A percentile compares a stretch with the other conserved stretches of the same genome.
Conservation (phyloP, 2,888 invertebrate genomes). For the Margaritifera margaritifera region DNA sequence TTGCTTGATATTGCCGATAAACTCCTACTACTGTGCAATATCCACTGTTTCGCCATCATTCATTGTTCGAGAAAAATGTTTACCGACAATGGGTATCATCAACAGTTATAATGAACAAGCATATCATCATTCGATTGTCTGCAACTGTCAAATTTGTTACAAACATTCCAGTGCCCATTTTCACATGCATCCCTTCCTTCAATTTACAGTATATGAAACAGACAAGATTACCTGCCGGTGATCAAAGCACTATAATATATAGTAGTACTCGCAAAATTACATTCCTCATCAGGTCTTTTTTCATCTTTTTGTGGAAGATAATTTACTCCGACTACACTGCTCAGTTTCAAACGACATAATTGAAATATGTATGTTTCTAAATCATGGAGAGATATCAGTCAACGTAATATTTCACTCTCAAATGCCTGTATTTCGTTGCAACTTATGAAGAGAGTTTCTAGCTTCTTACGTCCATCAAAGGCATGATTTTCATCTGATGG, state of each 20-base stretch:
- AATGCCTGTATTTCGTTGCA: constrained; percentile 20
- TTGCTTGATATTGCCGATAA: constrained; percentile 75
- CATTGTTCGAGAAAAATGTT: constrained; percentile 37
- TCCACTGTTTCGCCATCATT: constrained; percentile 37
- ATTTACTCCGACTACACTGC: constrained; percentile 9
- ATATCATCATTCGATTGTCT: constrained; percentile 19
- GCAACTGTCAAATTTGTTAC: constrained; percentile 27
- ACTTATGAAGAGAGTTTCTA: constrained; percentile 16
- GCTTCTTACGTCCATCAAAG: background rate
- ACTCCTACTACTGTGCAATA: constrained; percentile 42
- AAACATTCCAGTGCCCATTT: constrained; percentile 27
- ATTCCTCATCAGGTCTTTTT: constrained; percentile 39
- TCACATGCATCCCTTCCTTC: constrained; percentile 6
- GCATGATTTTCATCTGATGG: background rate
- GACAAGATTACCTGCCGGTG: constrained; percentile 30
- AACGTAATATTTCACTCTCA: constrained; percentile 20
- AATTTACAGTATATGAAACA: constrained; percentile 21
- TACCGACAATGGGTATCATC: constrained; percentile 41
- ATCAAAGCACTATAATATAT: constrained; percentile 31
- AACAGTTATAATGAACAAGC: constrained; percentile 27
- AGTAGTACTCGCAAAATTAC: constrained; percentile 28
- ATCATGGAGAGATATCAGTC: constrained; percentile 4
- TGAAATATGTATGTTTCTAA: constrained; percentile 18
- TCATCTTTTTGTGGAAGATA: constrained; percentile 34
- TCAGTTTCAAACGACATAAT: constrained; percentile 27